phyloP scores from a whole-genome alignment of 2,113 vertebrate genomes.

The Bettongia penicillata region DNA sequence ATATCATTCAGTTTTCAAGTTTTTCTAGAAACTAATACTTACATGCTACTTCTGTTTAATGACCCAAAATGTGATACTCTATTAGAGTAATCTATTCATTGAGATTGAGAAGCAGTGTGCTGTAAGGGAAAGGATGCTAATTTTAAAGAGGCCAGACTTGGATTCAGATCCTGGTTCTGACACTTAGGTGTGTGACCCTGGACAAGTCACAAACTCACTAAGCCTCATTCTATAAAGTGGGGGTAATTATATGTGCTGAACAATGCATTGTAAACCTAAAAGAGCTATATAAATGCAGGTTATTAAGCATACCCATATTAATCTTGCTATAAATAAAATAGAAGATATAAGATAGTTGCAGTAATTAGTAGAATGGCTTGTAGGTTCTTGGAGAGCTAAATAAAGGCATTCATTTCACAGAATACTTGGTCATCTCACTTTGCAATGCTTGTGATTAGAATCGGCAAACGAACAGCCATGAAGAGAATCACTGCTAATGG shows the following conservation, averaged over 20 bases:
- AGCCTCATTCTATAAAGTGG: not conserved
- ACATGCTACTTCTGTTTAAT: not conserved
- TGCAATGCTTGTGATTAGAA: not conserved
- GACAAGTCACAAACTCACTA: not conserved
- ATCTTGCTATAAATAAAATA: not conserved
- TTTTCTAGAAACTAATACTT: not conserved
- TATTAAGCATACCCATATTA: not conserved
- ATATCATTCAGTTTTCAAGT: not conserved
- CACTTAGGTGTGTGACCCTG: not conserved
- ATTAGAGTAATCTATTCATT: not conserved
- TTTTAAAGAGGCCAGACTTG: not conserved
- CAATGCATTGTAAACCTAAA: not conserved
- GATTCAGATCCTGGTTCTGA: not conserved
- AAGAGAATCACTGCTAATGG: not conserved
- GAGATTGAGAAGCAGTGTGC: not conserved
- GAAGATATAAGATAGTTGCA: not conserved
- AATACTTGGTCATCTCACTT: not conserved
- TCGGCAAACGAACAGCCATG: not conserved
- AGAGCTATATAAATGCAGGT: not conserved
- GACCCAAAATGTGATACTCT: not conserved
- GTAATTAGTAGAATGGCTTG: not conserved
- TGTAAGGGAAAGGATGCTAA: not conserved
- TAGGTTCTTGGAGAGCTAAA: slow-evolving; percentile 2
- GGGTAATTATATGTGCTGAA: not conserved
- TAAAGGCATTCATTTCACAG: not conserved